Conservation (phyloP, 1,140 invertebrate species). For the Drosophila repleta region DNA sequence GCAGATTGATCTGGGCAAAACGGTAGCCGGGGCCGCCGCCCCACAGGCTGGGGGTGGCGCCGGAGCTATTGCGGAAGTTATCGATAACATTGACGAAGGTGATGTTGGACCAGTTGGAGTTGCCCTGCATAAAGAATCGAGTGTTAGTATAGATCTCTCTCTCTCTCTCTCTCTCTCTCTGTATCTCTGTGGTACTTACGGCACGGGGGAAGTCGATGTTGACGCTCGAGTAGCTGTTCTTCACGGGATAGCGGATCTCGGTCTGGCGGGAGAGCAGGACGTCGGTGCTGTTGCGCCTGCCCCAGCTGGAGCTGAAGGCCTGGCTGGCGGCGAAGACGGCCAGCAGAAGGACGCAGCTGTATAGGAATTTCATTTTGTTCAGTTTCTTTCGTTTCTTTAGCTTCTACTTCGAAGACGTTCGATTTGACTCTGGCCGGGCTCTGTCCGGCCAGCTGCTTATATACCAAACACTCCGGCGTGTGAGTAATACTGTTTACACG, state of each 20-base stretch:
- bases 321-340: slow-evolving; percentile 57
- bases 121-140: slow-evolving; percentile 36
- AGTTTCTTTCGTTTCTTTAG: neutral
- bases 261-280: slow-evolving; percentile 54
- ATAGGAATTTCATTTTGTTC: slow-evolving; percentile 56
- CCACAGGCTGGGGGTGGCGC: slow-evolving; percentile 52
- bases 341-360: slow-evolving; percentile 54
- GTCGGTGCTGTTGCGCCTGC: slow-evolving; percentile 41
- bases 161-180: no score
- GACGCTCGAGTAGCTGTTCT: slow-evolving; percentile 65
- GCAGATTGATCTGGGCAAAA: slow-evolving; percentile 55
- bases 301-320: slow-evolving; percentile 66
- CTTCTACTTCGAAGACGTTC: slow-evolving; percentile 27
- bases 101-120: slow-evolving; percentile 50
- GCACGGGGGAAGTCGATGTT: slow-evolving; percentile 56
- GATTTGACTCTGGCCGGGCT: slow-evolving; percentile 12
- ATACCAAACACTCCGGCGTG: slow-evolving; percentile 26
- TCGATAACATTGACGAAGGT: slow-evolving; percentile 56
- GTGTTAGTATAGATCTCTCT: neutral
- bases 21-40: slow-evolving; percentile 62
- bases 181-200: no score
- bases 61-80: slow-evolving; percentile 73
- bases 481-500: slow-evolving; percentile 46
- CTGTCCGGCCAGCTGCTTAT: slow-evolving; percentile 31
- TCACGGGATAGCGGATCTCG: slow-evolving; percentile 54